Conservation (phyloP, 2,888 invertebrate species). For the Xiphydria camelus region DNA sequence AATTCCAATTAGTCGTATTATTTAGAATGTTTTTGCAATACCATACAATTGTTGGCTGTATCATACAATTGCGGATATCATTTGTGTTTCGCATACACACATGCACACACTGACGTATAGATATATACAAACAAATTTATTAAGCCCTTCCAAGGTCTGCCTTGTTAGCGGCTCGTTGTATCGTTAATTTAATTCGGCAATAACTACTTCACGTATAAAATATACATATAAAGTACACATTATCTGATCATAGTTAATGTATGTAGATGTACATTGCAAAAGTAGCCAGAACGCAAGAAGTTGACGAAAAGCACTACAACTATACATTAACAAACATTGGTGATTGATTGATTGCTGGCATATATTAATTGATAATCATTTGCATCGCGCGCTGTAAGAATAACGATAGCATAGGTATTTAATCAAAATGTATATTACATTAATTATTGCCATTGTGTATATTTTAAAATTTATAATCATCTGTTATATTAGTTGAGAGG, state of each 20-base stretch:
- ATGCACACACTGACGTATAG: no score
- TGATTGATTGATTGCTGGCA: slow-evolving; percentile 11
- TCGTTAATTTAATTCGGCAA: no score
- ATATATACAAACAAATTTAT: slow-evolving; percentile 2
- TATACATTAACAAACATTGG: slow-evolving; percentile 17
- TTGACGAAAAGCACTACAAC: slow-evolving; percentile 6
- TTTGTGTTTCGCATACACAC: not conserved
- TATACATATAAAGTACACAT: no score
- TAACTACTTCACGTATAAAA: no score
- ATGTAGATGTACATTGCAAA: slow-evolving; percentile 47
- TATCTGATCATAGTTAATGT: no score
- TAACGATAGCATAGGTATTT: slow-evolving; percentile 1
- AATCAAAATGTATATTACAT: slow-evolving; percentile 42
- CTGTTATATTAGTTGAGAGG: slow-evolving; percentile 3
- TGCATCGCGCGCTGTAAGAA: slow-evolving; percentile 8
- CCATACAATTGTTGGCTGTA: not conserved
- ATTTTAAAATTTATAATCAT: slow-evolving; percentile 47
- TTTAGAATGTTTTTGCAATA: slow-evolving; percentile 1
- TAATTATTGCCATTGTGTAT: slow-evolving; percentile 39
- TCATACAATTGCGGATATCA: not conserved
- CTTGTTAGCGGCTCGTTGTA: not conserved
- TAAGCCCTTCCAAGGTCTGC: not conserved
- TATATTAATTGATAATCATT: slow-evolving; percentile 15
- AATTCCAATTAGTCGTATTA: slow-evolving; percentile 1
- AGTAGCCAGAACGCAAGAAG: slow-evolving; percentile 42